phyloP scores from a whole-genome alignment of 2,888 invertebrate genomes.

The Hipparchia semele region DNA sequence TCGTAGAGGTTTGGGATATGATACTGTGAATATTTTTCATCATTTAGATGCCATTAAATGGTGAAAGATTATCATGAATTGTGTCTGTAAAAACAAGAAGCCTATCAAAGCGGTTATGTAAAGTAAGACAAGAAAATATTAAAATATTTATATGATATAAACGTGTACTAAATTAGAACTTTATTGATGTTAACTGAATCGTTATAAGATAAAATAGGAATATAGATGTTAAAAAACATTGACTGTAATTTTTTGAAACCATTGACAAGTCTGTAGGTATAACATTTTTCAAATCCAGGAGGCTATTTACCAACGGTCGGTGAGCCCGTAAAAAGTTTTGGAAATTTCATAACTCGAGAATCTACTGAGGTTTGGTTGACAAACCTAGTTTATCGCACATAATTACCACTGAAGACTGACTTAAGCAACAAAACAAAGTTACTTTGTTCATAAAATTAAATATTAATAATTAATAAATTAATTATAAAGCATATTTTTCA shows the following conservation, averaged over 20 bases:
- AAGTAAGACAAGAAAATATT: background rate
- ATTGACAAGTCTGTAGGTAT: background rate
- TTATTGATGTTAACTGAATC: background rate
- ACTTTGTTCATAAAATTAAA: no score
- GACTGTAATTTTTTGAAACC: background rate
- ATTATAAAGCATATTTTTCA: no score
- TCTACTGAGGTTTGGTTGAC: no score
- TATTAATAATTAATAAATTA: no score
- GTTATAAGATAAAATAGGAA: background rate
- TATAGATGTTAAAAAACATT: background rate
- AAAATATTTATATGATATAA: background rate
- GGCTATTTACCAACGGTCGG: background rate
- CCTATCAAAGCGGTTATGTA: no score
- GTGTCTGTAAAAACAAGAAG: no score
- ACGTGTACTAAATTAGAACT: background rate
- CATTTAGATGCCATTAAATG: background rate
- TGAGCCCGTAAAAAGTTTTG: no score
- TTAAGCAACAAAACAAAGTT: no score
- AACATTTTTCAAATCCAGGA: constrained; percentile 13
- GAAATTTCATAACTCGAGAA: no score
- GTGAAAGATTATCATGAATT: background rate
- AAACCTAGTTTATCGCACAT: no score
- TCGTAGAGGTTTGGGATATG: background rate
- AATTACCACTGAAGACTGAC: no score
- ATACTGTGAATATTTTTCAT: no score